phyloP scores from a whole-genome alignment of 92 coral and sea anemone species.

The Umimayanthus chanpuru region DNA sequence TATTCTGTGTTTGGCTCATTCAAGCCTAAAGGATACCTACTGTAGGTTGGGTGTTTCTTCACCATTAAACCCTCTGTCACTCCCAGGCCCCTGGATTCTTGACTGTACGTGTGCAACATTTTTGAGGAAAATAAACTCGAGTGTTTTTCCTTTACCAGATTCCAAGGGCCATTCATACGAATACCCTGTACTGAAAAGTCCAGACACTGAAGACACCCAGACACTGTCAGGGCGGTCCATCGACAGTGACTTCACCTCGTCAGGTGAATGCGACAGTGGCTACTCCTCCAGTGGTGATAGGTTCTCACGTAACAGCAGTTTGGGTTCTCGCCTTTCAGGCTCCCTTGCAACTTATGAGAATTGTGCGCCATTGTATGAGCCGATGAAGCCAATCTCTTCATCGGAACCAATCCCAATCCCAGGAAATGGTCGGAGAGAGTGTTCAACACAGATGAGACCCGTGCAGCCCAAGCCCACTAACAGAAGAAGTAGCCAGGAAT shows the following conservation, averaged over 20 bases:
- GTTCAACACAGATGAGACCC: neutral
- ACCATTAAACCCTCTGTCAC: no score
- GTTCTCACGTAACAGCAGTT: slow-evolving; percentile 31
- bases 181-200: slow-evolving; percentile 58
- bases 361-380: slow-evolving; percentile 38
- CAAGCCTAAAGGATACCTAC: no score
- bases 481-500: neutral
- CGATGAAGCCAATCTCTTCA: slow-evolving; percentile 15
- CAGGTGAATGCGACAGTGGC: slow-evolving; percentile 79
- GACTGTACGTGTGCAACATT: no score
- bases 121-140: no score
- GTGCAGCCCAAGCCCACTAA: neutral
- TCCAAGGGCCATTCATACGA: slow-evolving; percentile 75
- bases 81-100: no score
- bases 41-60: no score
- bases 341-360: slow-evolving; percentile 16
- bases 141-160: slow-evolving; percentile 48
- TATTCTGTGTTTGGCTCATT: no score
- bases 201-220: slow-evolving; percentile 36
- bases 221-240: slow-evolving; percentile 57
- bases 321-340: neutral
- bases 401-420: slow-evolving; percentile 43
- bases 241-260: slow-evolving; percentile 73
- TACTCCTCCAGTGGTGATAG: slow-evolving; percentile 77
- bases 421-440: slow-evolving; percentile 26